Conservation (phyloP, 1,140 invertebrate genomes). For the Chrysomallon squamiferum region DNA sequence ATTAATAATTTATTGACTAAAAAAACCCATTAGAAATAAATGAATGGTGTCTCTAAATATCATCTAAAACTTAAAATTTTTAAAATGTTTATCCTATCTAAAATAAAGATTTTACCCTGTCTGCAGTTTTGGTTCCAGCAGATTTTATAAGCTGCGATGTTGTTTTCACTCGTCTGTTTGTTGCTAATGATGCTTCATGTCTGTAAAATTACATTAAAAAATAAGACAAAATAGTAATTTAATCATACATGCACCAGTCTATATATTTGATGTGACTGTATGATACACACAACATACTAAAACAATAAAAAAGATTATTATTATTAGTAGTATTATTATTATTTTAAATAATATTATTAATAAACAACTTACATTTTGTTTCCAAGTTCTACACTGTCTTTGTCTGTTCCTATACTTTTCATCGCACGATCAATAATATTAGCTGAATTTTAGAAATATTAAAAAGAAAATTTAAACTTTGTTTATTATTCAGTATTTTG, state of each 20-base stretch:
- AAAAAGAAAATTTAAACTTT: background rate
- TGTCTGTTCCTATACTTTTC: slow-evolving; percentile 78
- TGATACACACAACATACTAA: slow-evolving; percentile 11
- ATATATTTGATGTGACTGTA: background rate
- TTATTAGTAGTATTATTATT: background rate
- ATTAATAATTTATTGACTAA: background rate
- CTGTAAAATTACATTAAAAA: slow-evolving; percentile 64
- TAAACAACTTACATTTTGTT: slow-evolving; percentile 71
- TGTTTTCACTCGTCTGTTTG: slow-evolving; percentile 77
- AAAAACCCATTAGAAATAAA: background rate
- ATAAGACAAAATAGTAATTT: slow-evolving; percentile 15
- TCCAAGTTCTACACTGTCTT: slow-evolving; percentile 73
- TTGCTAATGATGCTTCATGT: slow-evolving; percentile 79
- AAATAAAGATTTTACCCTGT: slow-evolving; percentile 22
- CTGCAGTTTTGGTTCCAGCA: slow-evolving; percentile 23
- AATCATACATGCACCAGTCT: background rate
- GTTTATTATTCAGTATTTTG: too few species aligned
- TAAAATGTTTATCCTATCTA: background rate
- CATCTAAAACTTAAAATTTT: too few species aligned
- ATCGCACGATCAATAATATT: slow-evolving; percentile 73
- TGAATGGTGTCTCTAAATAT: background rate
- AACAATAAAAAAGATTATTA: background rate
- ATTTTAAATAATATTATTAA: background rate
- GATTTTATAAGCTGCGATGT: slow-evolving; percentile 76
- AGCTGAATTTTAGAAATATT: slow-evolving; percentile 29